Conservation (phyloP, 2,113 vertebrate species). For the Barbus barbus region DNA sequence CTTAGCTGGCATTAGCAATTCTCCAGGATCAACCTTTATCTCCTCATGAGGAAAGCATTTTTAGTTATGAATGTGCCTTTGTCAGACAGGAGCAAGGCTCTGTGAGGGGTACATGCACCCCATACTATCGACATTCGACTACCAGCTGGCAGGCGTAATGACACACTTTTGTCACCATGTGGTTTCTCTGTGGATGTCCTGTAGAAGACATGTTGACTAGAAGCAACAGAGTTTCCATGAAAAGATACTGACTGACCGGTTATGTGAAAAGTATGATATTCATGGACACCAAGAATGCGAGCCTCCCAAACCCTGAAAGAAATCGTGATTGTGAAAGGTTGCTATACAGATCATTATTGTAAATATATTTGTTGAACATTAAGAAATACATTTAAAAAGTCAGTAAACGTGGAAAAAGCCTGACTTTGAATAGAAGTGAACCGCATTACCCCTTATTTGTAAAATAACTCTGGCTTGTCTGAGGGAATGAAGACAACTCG, state of each 20-base stretch:
- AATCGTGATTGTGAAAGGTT: background rate
- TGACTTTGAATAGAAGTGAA: background rate
- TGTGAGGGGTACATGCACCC: background rate
- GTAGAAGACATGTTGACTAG: background rate
- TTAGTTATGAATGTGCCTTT: background rate
- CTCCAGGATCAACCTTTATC: slow-evolving; percentile 21
- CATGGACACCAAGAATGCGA: background rate
- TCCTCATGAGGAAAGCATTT: slow-evolving; percentile 14
- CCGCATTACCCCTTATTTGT: background rate
- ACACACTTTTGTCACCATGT: background rate
- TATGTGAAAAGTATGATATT: background rate
- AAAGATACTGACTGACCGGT: background rate
- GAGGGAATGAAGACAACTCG: background rate
- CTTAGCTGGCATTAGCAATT: background rate
- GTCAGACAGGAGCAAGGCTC: background rate
- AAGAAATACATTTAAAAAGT: background rate
- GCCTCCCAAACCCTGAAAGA: background rate
- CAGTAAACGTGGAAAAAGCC: background rate
- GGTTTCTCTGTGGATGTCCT: background rate
- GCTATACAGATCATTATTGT: background rate
- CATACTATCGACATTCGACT: background rate
- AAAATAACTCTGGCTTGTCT: background rate
- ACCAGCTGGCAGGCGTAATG: background rate
- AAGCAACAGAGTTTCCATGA: background rate
- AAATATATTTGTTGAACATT: background rate